A percentile compares a stretch with the other conserved stretches of the same genome.
phyloP scores from a whole-genome alignment of 2,113 vertebrate species.

The Aptenodytes forsteri region DNA sequence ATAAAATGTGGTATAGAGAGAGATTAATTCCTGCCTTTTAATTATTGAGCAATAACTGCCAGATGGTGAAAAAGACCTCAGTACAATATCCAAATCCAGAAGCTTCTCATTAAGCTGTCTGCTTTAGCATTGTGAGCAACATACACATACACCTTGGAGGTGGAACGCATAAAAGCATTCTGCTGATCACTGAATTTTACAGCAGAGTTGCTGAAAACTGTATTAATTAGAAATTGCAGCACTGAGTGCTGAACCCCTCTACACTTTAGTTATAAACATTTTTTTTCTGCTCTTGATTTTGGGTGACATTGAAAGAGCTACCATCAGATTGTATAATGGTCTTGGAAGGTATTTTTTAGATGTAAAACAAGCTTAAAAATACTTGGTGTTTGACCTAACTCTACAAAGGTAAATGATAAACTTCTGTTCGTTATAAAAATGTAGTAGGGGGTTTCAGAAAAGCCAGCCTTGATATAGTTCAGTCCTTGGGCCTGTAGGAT shows the following conservation, averaged over 20 bases:
- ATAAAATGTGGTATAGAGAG: background rate
- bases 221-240: background rate
- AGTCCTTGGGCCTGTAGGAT: background rate
- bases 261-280: background rate
- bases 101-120: background rate
- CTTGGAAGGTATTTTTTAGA: background rate
- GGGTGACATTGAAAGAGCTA: background rate
- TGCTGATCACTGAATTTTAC: background rate
- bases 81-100: background rate
- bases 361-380: background rate
- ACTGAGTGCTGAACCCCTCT: background rate
- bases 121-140: background rate
- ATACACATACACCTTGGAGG: background rate
- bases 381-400: background rate
- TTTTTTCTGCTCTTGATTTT: background rate
- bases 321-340: background rate
- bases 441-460: background rate
- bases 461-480: background rate
- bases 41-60: background rate
- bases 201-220: background rate
- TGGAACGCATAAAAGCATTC: background rate
- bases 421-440: background rate
- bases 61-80: background rate
- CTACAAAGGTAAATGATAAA: background rate
- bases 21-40: background rate